Conservation (phyloP, 2,888 invertebrate genomes). For the Metacarcinus magister region DNA sequence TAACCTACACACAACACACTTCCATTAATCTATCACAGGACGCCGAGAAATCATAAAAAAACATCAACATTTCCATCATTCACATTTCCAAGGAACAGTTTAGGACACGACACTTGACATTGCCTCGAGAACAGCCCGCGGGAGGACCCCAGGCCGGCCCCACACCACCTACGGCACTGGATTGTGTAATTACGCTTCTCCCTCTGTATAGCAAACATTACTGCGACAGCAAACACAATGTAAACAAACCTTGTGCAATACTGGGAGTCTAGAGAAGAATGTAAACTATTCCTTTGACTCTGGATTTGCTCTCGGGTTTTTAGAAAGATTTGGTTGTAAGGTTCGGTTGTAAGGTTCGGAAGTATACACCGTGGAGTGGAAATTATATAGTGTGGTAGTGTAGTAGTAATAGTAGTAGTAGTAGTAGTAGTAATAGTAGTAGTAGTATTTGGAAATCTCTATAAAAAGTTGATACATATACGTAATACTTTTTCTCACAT, state of each 20-base stretch:
- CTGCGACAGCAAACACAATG: neutral
- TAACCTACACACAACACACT: too few species aligned
- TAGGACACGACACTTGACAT: neutral
- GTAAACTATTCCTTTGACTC: neutral
- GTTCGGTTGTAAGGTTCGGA: neutral
- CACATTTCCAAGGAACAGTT: neutral
- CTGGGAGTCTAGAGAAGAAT: slow-evolving; percentile 5
- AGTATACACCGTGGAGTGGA: too few species aligned
- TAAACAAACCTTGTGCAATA: neutral
- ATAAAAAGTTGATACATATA: neutral
- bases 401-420: neutral
- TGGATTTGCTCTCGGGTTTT: neutral
- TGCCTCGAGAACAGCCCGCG: neutral
- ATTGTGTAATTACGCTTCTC: slow-evolving; percentile 81
- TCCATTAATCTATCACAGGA: too few species aligned
- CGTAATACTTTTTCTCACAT: neutral
- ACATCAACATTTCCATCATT: neutral
- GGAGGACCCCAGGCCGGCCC: slow-evolving; percentile 17
- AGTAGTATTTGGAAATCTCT: slow-evolving; percentile 9
- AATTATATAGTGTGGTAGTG: neutral
- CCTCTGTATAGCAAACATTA: slow-evolving; percentile 66
- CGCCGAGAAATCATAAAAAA: too few species aligned
- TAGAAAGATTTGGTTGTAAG: neutral
- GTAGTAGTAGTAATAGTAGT: neutral
- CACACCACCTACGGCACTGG: slow-evolving; percentile 77